Evolutionary conservation across 2,888 invertebrate genomes (phyloP).

Genomic region (Athrips mouffetella): DNA sequence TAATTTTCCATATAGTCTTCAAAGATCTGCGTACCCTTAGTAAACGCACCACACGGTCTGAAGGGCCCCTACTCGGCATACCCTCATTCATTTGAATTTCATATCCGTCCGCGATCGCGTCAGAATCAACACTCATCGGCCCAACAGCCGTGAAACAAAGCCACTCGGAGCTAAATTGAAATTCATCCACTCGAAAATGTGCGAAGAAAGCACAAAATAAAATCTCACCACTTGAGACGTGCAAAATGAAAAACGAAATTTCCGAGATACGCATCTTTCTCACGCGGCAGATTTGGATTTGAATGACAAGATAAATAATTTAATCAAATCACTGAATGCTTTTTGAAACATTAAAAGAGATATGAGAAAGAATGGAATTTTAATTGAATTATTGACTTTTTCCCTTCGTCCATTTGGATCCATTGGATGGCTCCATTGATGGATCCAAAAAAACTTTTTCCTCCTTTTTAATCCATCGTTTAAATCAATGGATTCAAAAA

Average conservation of each 20-base stretch:
- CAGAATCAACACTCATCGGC: conserved; percentile 23
- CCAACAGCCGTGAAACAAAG: conserved; percentile 21
- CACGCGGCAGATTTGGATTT: conserved; percentile 3
- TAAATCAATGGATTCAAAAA: no score
- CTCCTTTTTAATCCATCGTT: no score
- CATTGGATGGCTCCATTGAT: no score
- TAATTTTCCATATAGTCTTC: background rate
- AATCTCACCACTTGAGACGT: conserved; percentile 1
- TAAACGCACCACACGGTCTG: conserved; percentile 10
- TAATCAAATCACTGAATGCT: conserved; percentile 20
- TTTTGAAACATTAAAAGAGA: background rate
- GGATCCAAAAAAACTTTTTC: no score
- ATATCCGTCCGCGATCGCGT: conserved; percentile 21
- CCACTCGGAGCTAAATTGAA: conserved; percentile 19
- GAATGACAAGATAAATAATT: conserved; percentile 7
- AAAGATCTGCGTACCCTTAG: background rate
- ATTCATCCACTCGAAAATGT: conserved; percentile 20
- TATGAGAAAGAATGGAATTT: background rate
- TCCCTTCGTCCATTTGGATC: background rate
- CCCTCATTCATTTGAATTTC: conserved; percentile 24
- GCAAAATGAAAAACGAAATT: conserved; percentile 6
- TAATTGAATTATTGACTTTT: conserved; percentile 3
- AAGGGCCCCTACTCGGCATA: background rate
- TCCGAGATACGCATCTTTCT: conserved; percentile 1
- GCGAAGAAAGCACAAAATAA: conserved; percentile 16